Conservation (phyloP, 37 sponge, comb jelly and placozoan genomes). For the Spongilla lacustris region DNA sequence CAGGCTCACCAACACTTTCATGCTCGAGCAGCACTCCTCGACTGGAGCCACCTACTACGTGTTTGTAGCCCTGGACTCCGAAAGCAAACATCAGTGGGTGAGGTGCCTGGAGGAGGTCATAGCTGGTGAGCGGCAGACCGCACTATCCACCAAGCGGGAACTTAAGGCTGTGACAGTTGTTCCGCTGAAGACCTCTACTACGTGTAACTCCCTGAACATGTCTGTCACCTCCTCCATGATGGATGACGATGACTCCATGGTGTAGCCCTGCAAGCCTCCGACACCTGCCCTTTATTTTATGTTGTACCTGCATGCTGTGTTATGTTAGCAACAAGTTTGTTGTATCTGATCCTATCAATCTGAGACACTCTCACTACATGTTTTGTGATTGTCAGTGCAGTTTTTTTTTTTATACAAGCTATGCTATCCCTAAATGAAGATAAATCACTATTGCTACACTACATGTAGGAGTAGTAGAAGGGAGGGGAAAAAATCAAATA, state of each 20-base stretch:
- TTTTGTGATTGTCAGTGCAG: too few species aligned
- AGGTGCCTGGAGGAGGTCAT: conserved; percentile 21
- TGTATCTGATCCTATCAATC: too few species aligned
- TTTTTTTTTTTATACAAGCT: too few species aligned
- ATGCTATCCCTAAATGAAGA: too few species aligned
- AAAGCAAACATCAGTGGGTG: conserved; percentile 45
- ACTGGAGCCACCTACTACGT: not conserved
- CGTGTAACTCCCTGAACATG: conserved; percentile 1
- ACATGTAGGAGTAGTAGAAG: too few species aligned
- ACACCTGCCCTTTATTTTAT: not conserved
- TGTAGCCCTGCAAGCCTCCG: not conserved
- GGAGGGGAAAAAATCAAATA: too few species aligned
- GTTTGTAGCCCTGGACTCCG: not conserved
- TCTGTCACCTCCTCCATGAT: conserved; percentile 27
- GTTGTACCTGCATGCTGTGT: not conserved
- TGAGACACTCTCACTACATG: too few species aligned
- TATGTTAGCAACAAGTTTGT: too few species aligned
- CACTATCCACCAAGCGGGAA: not conserved
- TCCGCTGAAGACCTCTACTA: conserved; percentile 10
- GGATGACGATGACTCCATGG: not conserved
- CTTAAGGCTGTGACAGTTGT: conserved; percentile 32
- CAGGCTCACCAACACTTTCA: conserved; percentile 17
- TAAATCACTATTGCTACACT: too few species aligned
- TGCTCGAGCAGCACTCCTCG: conserved; percentile 1
- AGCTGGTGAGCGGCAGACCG: not conserved